phyloP scores from a whole-genome alignment of 2,888 invertebrate genomes.

The Cactoblastis cactorum region DNA sequence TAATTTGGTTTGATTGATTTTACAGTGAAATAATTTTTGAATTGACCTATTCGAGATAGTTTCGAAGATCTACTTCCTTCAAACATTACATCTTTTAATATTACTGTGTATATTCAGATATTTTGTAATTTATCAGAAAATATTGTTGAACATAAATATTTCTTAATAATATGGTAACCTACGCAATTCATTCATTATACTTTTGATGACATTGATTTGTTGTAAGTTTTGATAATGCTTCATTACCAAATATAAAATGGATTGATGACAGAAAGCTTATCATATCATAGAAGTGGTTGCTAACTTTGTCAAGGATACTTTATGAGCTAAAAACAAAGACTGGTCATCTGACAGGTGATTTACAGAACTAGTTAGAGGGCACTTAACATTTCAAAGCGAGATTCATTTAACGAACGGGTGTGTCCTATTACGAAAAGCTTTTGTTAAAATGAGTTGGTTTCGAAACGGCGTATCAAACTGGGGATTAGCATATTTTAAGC shows the following conservation, averaged over 20 bases:
- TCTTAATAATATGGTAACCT: too few species aligned
- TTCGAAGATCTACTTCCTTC: too few species aligned
- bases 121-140: too few species aligned
- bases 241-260: background rate
- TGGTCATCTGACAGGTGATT: constrained; percentile 13
- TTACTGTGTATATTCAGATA: too few species aligned
- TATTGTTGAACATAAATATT: too few species aligned
- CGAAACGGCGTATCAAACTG: constrained; percentile 33
- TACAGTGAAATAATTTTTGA: too few species aligned
- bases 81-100: too few species aligned
- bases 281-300: background rate
- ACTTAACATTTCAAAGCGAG: constrained; percentile 39
- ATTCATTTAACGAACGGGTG: constrained; percentile 31
- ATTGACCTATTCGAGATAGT: too few species aligned
- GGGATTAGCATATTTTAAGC: constrained; percentile 48
- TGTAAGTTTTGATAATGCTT: background rate
- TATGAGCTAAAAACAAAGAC: constrained; percentile 8
- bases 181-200: too few species aligned
- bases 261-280: background rate
- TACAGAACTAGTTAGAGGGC: constrained; percentile 32
- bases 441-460: constrained; percentile 35
- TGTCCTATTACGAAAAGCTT: constrained; percentile 39
- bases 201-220: background rate
- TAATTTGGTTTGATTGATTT: too few species aligned
- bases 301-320: constrained; percentile 22